Evolutionary conservation across 2,888 invertebrate species (phyloP), one percentile per base, ranked within the genome.

Genomic region (Leucoptera coffeella): DNA sequence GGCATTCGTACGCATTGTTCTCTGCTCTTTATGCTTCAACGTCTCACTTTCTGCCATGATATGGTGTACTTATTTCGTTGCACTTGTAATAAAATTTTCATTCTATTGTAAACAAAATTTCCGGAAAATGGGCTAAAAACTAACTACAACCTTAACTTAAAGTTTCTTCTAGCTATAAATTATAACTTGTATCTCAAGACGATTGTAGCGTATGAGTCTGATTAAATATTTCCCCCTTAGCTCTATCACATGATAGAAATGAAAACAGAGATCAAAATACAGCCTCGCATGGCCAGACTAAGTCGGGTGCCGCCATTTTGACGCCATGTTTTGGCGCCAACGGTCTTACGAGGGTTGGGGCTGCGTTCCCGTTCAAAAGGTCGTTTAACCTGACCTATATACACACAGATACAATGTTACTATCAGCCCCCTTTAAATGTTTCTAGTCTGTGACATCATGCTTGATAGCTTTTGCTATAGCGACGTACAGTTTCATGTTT

Each of bases 261-360:
- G 17, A 17, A 7, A 17, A 17, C 6, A 6, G 9, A 9, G 17
- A 17, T 17, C 6, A 17, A 7, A 9, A 7, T 7, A 17, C 17
- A 17, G 9, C 17, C 6, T 6, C 6, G 6, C 9, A 17, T 6
- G 9, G 17, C 6, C 17, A 17, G 17, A 9, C 6, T 17, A 17
- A 17, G 17, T 7, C 46, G 40, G 46, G 40, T 32, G 21, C 41
- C 64, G 61, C 55, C 64, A 50, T 41, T 29, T 30, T 43, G 64
- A 30, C 64, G 61, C 54, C 52, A 35, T 17, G 35, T 45, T 52
- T 55, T 54, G 62, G 62, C 62, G 64, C 64, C 64, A 55, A 52
- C 39, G 36, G 41, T 57, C 36, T 37, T 37, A 9, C 17, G 32
- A 32, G 37, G 37, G 32, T 29, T 35, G 49, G 54, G 57, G 55